Conservation (phyloP, 2,888 invertebrate genomes). For the Notodonta dromedarius region DNA sequence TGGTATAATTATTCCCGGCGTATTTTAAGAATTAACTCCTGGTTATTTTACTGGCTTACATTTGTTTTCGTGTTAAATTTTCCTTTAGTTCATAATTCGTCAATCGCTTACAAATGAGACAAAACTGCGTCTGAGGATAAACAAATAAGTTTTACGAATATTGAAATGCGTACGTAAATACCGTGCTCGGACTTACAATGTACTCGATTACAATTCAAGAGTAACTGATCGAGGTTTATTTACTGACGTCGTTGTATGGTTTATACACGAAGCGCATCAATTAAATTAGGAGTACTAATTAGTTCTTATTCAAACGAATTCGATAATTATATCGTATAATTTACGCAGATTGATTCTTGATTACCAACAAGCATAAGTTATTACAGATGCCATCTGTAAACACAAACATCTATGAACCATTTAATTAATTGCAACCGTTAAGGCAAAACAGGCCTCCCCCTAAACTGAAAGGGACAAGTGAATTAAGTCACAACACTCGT, state of each 20-base stretch:
- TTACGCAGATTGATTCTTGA: too few relatives aligned
- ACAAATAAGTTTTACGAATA: background rate
- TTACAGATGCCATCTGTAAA: background rate
- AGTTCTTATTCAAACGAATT: too few relatives aligned
- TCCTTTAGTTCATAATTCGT: background rate
- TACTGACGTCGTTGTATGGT: background rate
- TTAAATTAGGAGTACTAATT: background rate
- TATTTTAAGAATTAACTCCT: too few relatives aligned
- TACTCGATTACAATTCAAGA: too few relatives aligned
- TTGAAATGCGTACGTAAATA: background rate
- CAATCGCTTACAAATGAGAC: background rate
- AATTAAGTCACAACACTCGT: slow-evolving; percentile 20
- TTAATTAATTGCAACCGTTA: background rate
- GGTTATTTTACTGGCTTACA: too few relatives aligned
- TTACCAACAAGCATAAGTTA: too few relatives aligned
- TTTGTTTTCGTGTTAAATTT: too few relatives aligned
- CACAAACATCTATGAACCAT: background rate
- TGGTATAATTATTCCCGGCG: too few relatives aligned
- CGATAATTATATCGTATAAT: too few relatives aligned
- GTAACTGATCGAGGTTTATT: too few relatives aligned
- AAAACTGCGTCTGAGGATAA: background rate
- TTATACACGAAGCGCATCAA: background rate
- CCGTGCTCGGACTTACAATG: too few relatives aligned
- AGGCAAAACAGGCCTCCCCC: background rate
- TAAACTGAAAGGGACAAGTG: slow-evolving; percentile 11